Conservation (phyloP, 2,888 invertebrate genomes). For the Pachliopta kotzebuea region DNA sequence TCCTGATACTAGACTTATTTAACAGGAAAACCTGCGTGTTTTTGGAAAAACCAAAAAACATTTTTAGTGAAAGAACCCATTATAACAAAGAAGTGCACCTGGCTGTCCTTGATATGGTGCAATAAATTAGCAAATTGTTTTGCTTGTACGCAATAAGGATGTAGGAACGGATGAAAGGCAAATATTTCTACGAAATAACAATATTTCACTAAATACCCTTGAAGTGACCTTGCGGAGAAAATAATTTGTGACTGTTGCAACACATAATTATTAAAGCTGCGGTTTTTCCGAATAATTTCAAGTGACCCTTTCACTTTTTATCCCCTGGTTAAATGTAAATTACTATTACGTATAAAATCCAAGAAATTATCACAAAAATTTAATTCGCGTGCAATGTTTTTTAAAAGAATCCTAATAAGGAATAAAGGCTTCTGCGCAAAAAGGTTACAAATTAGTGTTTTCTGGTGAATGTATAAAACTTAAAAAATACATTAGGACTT, state of each 20-base stretch:
- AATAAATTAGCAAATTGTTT: conserved; percentile 17
- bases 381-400: not conserved
- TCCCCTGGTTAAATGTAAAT: conserved; percentile 12
- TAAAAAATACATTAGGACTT: too few relatives aligned
- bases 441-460: too few relatives aligned
- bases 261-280: not conserved
- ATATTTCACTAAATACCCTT: conserved; percentile 14
- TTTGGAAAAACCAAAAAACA: conserved; percentile 9
- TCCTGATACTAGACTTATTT: not conserved
- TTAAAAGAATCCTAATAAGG: too few relatives aligned
- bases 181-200: conserved; percentile 20
- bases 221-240: conserved; percentile 20
- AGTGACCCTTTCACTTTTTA: conserved; percentile 28
- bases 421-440: too few relatives aligned
- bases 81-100: conserved; percentile 13
- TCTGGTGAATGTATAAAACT: too few relatives aligned
- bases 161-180: conserved; percentile 9
- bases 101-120: conserved; percentile 21
- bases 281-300: conserved; percentile 26
- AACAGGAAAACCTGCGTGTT: conserved; percentile 6
- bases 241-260: conserved; percentile 18
- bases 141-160: conserved; percentile 25
- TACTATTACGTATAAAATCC: not conserved
- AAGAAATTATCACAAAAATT: not conserved
- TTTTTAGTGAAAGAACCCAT: conserved; percentile 1